A percentile compares a stretch with the other conserved stretches of the same genome.
phyloP scores from a whole-genome alignment of 2,888 invertebrate genomes.

The Lasioglossum villosulum region DNA sequence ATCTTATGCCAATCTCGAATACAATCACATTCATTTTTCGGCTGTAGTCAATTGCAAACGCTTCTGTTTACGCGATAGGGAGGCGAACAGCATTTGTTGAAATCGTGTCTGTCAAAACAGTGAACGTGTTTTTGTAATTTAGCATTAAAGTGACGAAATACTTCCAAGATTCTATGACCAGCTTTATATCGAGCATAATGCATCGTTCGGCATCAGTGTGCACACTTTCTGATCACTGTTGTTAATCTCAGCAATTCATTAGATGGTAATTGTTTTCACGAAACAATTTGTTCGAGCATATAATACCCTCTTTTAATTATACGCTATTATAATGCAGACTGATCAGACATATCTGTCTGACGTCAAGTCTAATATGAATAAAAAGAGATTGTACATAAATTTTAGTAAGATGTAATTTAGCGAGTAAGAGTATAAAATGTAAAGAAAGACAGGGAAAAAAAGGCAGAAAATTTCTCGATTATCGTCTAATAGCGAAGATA shows the following conservation, averaged over 20 bases:
- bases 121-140: constrained; percentile 45
- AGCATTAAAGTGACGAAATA: constrained; percentile 45
- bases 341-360: constrained; percentile 48
- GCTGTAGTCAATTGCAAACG: background rate
- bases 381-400: constrained; percentile 75
- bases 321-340: constrained; percentile 47
- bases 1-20: constrained; percentile 18
- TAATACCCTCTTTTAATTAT: constrained; percentile 53
- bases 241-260: constrained; percentile 70
- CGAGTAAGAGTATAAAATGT: constrained; percentile 40
- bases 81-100: constrained; percentile 19
- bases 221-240: constrained; percentile 72
- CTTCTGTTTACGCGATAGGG: background rate
- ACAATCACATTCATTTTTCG: constrained; percentile 6
- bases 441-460: constrained; percentile 3
- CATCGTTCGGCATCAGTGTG: constrained; percentile 47
- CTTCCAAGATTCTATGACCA: constrained; percentile 38
- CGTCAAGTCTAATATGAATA: constrained; percentile 58
- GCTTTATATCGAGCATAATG: constrained; percentile 40
- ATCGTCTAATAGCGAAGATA: constrained; percentile 62
- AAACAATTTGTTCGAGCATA: constrained; percentile 50
- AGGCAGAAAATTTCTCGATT: constrained; percentile 63
- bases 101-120: constrained; percentile 43
- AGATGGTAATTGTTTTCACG: constrained; percentile 57
- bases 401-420: constrained; percentile 61